Conservation (phyloP, 2,113 vertebrate species). For the Eidolon helvum region DNA sequence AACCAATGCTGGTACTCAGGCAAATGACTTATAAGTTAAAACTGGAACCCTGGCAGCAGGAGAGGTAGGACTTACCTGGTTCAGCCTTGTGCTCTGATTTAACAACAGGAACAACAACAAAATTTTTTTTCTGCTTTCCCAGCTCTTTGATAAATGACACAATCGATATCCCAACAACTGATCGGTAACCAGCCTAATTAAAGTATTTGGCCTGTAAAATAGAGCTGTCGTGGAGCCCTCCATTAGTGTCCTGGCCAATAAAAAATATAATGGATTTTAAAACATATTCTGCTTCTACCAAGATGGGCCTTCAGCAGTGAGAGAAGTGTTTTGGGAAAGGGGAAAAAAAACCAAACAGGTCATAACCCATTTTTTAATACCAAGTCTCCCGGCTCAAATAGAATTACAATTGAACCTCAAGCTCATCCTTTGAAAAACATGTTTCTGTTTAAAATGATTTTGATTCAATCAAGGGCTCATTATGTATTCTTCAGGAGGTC, state of each 20-base stretch:
- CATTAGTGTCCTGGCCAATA: constrained; percentile 89
- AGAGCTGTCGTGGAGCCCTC: constrained; percentile 83
- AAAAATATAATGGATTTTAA: constrained; percentile 87
- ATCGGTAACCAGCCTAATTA: constrained; percentile 87
- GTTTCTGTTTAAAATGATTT: constrained; percentile 86
- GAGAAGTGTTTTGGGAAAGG: constrained; percentile 69
- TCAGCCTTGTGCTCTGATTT: constrained; percentile 68
- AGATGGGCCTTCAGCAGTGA: constrained; percentile 69
- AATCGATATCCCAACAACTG: constrained; percentile 88
- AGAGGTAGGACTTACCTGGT: constrained; percentile 3
- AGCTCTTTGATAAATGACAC: constrained; percentile 86
- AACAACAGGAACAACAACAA: constrained; percentile 73
- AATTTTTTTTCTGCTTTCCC: constrained; percentile 69
- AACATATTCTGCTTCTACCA: constrained; percentile 76
- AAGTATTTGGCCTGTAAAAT: constrained; percentile 87
- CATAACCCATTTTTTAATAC: constrained; percentile 79
- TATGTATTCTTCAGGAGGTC: constrained; percentile 80
- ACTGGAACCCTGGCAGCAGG: background rate
- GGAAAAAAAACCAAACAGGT: constrained; percentile 72
- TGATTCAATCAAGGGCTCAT: constrained; percentile 84
- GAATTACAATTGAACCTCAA: constrained; percentile 86
- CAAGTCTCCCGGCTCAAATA: constrained; percentile 84
- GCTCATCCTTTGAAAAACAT: constrained; percentile 82
- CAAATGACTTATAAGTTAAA: background rate
- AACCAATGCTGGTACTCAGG: background rate